These are phyloP conservation scores for Caenorhabditis macrosperma DNA, from an alignment of 2,888 invertebrate species.

Conservation along the genomic window DNA sequence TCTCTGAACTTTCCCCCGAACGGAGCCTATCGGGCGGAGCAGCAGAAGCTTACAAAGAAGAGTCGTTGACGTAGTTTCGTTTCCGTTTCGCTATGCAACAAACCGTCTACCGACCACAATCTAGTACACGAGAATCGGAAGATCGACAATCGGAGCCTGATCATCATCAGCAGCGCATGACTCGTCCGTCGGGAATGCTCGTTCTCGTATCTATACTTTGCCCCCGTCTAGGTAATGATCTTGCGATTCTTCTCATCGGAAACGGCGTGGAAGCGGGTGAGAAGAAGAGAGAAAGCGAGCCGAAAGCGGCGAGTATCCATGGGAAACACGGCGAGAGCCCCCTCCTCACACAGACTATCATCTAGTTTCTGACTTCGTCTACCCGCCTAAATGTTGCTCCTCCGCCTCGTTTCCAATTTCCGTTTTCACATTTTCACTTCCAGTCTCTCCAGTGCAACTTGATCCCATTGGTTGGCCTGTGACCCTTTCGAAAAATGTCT, in stretches of 20 bases:
- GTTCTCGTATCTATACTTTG: neutral
- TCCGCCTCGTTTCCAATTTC: neutral
- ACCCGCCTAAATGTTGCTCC: neutral
- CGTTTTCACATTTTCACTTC: neutral
- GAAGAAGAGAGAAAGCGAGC: too few species aligned
- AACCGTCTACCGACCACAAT: conserved; percentile 4
- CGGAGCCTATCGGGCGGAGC: too few species aligned
- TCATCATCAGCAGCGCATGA: neutral
- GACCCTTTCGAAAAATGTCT: neutral
- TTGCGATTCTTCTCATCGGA: neutral
- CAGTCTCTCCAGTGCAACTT: conserved; percentile 14
- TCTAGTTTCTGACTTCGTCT: conserved; percentile 4
- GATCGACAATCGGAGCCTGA: neutral
- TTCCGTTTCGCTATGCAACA: neutral
- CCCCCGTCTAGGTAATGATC: neutral
- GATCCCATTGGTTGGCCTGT: conserved; percentile 24
- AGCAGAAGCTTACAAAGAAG: neutral
- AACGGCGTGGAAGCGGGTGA: too few species aligned
- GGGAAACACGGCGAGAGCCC: neutral
- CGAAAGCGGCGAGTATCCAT: neutral
- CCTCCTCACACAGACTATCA: neutral
- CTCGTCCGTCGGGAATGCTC: neutral
- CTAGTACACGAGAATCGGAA: conserved; percentile 17
- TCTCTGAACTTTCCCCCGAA: neutral
- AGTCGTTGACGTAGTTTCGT: neutral